Conservation (phyloP, 2,888 invertebrate genomes). For the Scaptomyza reducta region DNA sequence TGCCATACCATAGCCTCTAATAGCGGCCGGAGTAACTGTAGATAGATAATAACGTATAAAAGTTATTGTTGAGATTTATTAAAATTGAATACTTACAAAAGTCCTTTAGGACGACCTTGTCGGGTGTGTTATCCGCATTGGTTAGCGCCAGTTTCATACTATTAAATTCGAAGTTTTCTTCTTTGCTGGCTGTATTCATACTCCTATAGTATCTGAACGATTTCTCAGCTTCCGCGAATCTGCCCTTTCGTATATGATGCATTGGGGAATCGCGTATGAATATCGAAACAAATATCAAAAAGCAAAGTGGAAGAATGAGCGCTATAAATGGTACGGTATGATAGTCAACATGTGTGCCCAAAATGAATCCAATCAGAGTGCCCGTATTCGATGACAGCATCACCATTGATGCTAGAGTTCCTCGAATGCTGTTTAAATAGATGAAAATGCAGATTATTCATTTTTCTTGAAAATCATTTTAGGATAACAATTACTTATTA, state of each 20-base stretch:
- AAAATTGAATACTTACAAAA: conserved; percentile 65
- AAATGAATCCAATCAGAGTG: conserved; percentile 76
- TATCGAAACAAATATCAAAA: conserved; percentile 52
- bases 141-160: conserved; percentile 61
- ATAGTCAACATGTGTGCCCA: conserved; percentile 76
- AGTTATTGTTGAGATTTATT: too few species aligned
- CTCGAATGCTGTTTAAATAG: conserved; percentile 76
- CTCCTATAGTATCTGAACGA: conserved; percentile 80
- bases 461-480: too few species aligned
- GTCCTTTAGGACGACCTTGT: conserved; percentile 51
- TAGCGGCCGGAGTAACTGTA: conserved; percentile 68
- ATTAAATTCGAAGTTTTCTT: conserved; percentile 55
- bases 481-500: too few species aligned
- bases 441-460: too few species aligned
- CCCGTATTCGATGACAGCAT: conserved; percentile 80
- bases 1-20: conserved; percentile 70
- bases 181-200: conserved; percentile 39
- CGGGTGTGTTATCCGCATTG: conserved; percentile 38
- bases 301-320: conserved; percentile 69
- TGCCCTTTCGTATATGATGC: conserved; percentile 69
- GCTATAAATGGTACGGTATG: conserved; percentile 71
- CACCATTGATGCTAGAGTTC: conserved; percentile 78
- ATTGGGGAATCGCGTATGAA: conserved; percentile 81
- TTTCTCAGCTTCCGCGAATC: conserved; percentile 67
- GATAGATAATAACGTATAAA: conserved; percentile 1